A percentile compares a stretch with the other conserved stretches of the same genome.
These are phyloP conservation scores for Myiozetetes cayanensis DNA, from an alignment of 2,113 vertebrate species.

Conservation along the genomic window DNA sequence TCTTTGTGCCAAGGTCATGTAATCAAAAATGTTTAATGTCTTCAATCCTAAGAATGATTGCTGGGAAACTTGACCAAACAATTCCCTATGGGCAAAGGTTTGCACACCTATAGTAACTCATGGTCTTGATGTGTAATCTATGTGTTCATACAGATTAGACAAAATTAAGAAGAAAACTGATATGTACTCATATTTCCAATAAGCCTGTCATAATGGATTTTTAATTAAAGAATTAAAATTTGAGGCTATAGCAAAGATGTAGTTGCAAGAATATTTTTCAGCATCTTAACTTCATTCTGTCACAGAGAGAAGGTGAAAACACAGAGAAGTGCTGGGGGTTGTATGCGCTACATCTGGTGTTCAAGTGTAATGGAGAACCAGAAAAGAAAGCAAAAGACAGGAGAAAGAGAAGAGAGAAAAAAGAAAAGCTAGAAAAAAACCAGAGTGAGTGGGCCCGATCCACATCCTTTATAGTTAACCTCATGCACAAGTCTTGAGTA, in stretches of 20 bases:
- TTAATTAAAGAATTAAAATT: not conserved
- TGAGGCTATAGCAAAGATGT: not conserved
- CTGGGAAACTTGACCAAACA: not conserved
- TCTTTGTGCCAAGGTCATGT: not conserved
- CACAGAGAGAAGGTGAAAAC: not conserved
- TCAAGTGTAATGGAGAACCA: not conserved
- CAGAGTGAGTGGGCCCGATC: not conserved
- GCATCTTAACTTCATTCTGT: not conserved
- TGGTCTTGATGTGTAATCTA: not conserved
- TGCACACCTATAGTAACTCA: not conserved
- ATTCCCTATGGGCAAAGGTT: not conserved
- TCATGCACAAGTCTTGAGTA: rapidly evolving
- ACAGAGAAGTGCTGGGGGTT: not conserved
- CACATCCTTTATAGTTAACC: not conserved
- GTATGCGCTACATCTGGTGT: not conserved
- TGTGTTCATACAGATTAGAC: not conserved
- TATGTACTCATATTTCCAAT: not conserved
- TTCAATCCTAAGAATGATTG: not conserved
- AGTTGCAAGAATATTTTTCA: not conserved
- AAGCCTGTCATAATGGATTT: not conserved
- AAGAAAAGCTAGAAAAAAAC: not conserved
- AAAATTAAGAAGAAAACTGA: not conserved
- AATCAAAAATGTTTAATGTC: not conserved
- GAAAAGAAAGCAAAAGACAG: not conserved
- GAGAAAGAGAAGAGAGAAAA: not conserved